Percentiles rank a stretch among this genome's conserved stretches.
phyloP scores from a whole-genome alignment of 2,888 invertebrate species.

The Caradrina clavipalpis region DNA sequence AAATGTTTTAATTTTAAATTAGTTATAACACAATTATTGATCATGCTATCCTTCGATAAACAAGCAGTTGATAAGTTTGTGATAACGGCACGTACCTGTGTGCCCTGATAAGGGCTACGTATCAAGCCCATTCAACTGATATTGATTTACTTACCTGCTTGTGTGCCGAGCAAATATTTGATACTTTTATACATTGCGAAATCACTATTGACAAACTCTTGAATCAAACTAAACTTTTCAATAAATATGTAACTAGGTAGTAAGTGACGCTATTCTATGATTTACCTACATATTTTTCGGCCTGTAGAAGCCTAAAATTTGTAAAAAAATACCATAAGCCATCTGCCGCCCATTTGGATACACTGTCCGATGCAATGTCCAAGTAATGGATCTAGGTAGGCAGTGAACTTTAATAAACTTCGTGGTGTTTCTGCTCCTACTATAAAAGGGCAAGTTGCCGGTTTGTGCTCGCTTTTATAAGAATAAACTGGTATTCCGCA shows the following conservation, averaged over 20 bases:
- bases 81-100: constrained; percentile 78
- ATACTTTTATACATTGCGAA: constrained; percentile 65
- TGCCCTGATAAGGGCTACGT: constrained; percentile 76
- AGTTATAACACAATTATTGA: constrained; percentile 67
- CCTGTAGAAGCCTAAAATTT: neutral
- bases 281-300: neutral
- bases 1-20: constrained; percentile 53
- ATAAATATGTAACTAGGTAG: constrained; percentile 34
- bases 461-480: constrained; percentile 9
- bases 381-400: neutral
- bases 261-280: neutral
- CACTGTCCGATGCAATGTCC: neutral
- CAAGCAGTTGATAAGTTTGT: constrained; percentile 79
- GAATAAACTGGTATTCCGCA: constrained; percentile 23
- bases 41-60: constrained; percentile 73
- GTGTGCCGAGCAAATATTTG: constrained; percentile 72
- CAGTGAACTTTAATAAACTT: constrained; percentile 21
- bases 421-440: constrained; percentile 4
- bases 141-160: constrained; percentile 85
- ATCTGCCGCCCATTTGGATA: neutral
- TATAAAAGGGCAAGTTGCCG: constrained; percentile 37
- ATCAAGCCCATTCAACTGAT: constrained; percentile 78
- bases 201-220: constrained; percentile 51
- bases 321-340: neutral
- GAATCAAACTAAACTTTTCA: constrained; percentile 19